Evolutionary conservation across 2,113 vertebrate species (phyloP).

Genomic region (Nesogale talazaci): DNA sequence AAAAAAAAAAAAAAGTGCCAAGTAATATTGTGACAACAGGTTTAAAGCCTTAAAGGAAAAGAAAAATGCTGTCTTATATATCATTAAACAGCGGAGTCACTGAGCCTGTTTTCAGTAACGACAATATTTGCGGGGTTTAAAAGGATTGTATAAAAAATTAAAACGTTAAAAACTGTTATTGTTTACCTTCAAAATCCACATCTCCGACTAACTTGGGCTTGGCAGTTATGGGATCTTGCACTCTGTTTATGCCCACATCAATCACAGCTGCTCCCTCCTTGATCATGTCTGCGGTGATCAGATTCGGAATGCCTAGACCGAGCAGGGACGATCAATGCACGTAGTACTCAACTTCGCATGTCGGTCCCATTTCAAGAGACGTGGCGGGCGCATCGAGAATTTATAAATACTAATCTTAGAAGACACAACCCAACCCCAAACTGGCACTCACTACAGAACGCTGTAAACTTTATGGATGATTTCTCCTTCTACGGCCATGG

Average conservation of each 20-base stretch:
- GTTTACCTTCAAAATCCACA: conserved; percentile 97
- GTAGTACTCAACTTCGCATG: conserved; percentile 10
- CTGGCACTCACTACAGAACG: background rate
- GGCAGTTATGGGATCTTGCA: conserved; percentile 93
- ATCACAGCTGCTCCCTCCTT: conserved; percentile 97
- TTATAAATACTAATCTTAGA: conserved; percentile 5
- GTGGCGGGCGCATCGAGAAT: background rate
- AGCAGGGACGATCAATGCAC: background rate
- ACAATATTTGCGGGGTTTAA: background rate
- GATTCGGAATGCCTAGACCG: conserved; percentile 94
- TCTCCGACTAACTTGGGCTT: conserved; percentile 94
- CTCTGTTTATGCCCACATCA: conserved; percentile 96
- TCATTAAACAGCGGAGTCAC: too few species aligned
- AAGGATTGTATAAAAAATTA: background rate
- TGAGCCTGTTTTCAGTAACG: background rate
- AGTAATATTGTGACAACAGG: conserved; percentile 3
- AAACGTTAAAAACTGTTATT: too few species aligned
- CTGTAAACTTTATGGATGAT: background rate
- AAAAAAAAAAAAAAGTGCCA: background rate
- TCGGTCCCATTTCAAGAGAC: background rate
- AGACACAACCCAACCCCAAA: background rate
- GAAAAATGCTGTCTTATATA: too few species aligned
- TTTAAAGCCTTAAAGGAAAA: background rate
- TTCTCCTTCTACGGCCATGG: too few species aligned
- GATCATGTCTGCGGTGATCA: conserved; percentile 98